These are phyloP conservation scores for Nemapogon koenigi DNA, from an alignment of 2,888 invertebrate species.

Conservation along the genomic window DNA sequence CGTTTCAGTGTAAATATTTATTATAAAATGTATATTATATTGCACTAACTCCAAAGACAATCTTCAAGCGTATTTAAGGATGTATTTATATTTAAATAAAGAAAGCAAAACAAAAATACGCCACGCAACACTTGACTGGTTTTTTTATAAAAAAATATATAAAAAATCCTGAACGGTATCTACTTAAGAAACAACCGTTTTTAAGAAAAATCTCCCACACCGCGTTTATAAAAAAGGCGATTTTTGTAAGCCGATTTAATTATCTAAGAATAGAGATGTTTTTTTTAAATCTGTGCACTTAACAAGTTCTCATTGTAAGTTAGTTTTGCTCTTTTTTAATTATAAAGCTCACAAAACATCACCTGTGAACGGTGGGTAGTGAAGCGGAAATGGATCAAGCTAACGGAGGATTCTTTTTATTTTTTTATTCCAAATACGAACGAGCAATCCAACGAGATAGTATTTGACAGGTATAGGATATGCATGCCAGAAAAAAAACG, in stretches of 20 bases:
- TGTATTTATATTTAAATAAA: too few relatives aligned
- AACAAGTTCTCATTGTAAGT: slow-evolving; percentile 46
- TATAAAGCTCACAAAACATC: slow-evolving; percentile 47
- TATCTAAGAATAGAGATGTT: slow-evolving; percentile 1
- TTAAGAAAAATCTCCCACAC: too few relatives aligned
- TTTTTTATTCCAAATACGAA: slow-evolving; percentile 26
- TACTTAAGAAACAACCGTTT: too few relatives aligned
- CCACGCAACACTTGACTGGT: too few relatives aligned
- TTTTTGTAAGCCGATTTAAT: slow-evolving; percentile 14
- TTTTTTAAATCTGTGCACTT: slow-evolving; percentile 36
- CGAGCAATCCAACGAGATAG: slow-evolving; percentile 35
- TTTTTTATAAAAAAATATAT: too few relatives aligned
- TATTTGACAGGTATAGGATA: slow-evolving; percentile 49
- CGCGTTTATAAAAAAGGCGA: slow-evolving; percentile 19
- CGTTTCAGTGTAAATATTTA: too few relatives aligned
- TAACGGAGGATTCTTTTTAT: slow-evolving; percentile 47
- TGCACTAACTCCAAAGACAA: too few relatives aligned
- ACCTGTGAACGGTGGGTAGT: slow-evolving; percentile 54
- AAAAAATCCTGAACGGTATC: too few relatives aligned
- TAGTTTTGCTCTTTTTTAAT: slow-evolving; percentile 43
- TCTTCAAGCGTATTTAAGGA: too few relatives aligned
- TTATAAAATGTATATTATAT: too few relatives aligned
- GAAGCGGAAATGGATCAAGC: slow-evolving; percentile 56
- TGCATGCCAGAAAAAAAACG: slow-evolving; percentile 37
- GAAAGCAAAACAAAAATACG: too few relatives aligned